A percentile compares a stretch with the other conserved stretches of the same genome.
Conservation (phyloP, 2,888 invertebrate species). For the Cosmia pyralina region DNA sequence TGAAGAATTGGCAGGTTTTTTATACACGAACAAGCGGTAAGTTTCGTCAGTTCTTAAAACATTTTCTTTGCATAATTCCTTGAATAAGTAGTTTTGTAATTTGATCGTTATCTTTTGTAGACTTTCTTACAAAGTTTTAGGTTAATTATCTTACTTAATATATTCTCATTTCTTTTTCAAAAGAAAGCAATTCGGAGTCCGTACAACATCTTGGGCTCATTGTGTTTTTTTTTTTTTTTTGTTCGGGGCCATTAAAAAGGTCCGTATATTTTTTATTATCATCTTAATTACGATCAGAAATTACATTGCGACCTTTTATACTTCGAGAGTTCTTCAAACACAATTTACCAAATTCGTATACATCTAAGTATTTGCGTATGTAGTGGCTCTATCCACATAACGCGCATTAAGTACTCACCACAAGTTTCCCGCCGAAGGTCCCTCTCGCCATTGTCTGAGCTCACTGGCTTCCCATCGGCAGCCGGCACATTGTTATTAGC, state of each 20-base stretch:
- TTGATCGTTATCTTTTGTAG: constrained; percentile 26
- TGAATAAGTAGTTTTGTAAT: constrained; percentile 45
- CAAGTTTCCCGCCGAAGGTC: constrained; percentile 81
- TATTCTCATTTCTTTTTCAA: constrained; percentile 17
- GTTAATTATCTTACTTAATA: constrained; percentile 30
- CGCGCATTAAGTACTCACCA: constrained; percentile 71
- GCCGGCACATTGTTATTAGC: constrained; percentile 72
- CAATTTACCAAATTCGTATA: background rate
- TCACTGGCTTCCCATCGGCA: constrained; percentile 70
- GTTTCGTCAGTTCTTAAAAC: constrained; percentile 37
- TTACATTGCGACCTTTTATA: background rate
- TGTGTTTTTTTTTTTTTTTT: constrained; percentile 31
- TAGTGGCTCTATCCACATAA: background rate
- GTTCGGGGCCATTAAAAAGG: constrained; percentile 27
- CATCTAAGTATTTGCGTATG: background rate
- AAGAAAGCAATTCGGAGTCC: constrained; percentile 18
- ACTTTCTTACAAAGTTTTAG: constrained; percentile 8
- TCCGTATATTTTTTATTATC: constrained; percentile 28
- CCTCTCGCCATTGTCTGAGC: constrained; percentile 77
- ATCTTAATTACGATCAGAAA: constrained; percentile 21
- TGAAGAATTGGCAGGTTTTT: constrained; percentile 43
- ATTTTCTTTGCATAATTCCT: constrained; percentile 40
- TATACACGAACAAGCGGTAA: constrained; percentile 30
- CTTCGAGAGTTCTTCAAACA: background rate
- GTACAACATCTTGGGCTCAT: constrained; percentile 20